Conservation (phyloP, 2,888 invertebrate species). For the Drosophila atripex region DNA sequence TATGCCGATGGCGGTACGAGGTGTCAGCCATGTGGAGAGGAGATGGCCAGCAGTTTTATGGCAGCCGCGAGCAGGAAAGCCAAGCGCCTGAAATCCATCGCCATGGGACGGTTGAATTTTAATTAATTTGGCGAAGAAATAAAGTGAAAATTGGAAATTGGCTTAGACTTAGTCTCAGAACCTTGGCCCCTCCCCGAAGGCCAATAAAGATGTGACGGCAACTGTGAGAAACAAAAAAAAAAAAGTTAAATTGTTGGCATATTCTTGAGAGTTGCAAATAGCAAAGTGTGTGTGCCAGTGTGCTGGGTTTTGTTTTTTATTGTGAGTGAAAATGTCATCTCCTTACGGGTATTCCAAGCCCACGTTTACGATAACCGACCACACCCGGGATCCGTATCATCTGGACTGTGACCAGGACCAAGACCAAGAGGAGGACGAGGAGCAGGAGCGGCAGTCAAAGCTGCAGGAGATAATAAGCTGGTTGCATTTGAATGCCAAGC, state of each 20-base stretch:
- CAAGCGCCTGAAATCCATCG: conserved; percentile 33
- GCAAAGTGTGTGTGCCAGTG: conserved; percentile 1
- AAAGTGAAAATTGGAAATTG: conserved; percentile 34
- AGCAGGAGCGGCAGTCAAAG: conserved; percentile 69
- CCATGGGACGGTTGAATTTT: conserved; percentile 37
- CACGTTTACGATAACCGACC: conserved; percentile 67
- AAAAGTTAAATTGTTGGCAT: conserved; percentile 1
- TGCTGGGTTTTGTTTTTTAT: conserved; percentile 4
- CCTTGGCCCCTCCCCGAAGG: conserved; percentile 2
- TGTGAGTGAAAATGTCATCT: conserved; percentile 51
- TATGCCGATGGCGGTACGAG: conserved; percentile 5
- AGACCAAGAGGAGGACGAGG: conserved; percentile 57
- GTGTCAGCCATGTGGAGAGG: conserved; percentile 40
- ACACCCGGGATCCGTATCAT: conserved; percentile 65
- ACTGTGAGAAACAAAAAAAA: neutral
- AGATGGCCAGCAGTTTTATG: conserved; percentile 53
- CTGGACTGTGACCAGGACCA: conserved; percentile 24
- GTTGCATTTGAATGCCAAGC: conserved; percentile 70
- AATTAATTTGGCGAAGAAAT: conserved; percentile 31
- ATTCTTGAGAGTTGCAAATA: neutral
- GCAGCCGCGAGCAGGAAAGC: conserved; percentile 43
- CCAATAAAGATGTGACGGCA: conserved; percentile 22
- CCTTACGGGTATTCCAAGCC: conserved; percentile 59
- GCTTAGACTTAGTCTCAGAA: conserved; percentile 10
- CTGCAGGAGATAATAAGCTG: conserved; percentile 76